Conservation (phyloP, 2,888 invertebrate genomes). For the Argyra leucocephala region DNA sequence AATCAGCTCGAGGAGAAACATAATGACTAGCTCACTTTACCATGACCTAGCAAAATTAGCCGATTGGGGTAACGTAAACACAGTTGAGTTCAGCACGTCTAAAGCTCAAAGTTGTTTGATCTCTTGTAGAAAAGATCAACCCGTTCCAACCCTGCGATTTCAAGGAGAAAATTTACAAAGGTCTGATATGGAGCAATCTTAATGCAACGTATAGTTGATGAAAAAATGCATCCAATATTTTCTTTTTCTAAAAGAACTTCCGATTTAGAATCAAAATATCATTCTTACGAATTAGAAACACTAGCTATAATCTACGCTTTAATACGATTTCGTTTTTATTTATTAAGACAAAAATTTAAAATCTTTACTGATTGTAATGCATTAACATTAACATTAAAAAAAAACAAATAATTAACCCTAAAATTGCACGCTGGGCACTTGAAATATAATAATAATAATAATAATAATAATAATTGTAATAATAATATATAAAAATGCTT, state of each 20-base stretch:
- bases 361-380: conserved; percentile 26
- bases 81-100: no score
- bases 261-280: conserved; percentile 24
- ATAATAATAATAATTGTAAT: no score
- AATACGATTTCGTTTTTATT: conserved; percentile 24
- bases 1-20: no score
- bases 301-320: conserved; percentile 26
- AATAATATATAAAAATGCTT: no score
- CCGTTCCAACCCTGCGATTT: no score
- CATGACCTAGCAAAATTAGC: no score
- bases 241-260: conserved; percentile 27
- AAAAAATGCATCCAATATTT: conserved; percentile 26
- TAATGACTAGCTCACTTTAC: no score
- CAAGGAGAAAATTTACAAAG: no score
- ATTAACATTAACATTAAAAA: conserved; percentile 23
- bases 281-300: conserved; percentile 30
- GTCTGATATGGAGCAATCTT: conserved; percentile 28
- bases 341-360: conserved; percentile 26
- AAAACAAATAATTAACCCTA: conserved; percentile 24
- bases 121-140: no score
- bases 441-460: no score
- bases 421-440: conserved; percentile 22
- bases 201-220: conserved; percentile 22
- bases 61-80: no score
- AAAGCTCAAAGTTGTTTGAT: no score